These are phyloP conservation scores for Syrmaticus mikado DNA, from an alignment of 2,113 vertebrate species.

Conservation along the genomic window DNA sequence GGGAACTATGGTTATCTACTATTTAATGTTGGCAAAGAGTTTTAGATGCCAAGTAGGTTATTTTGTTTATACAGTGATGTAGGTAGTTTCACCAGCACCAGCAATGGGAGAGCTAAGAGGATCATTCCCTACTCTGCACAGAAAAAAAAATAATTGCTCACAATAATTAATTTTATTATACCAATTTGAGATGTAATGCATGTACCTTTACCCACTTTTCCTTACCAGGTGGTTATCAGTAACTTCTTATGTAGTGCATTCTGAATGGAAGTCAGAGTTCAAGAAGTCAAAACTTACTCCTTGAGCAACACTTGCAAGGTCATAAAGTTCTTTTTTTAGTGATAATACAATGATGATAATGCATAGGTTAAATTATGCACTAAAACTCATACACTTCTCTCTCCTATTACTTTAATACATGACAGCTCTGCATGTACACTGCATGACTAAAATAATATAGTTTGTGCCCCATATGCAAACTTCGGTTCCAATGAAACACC, in stretches of 20 bases:
- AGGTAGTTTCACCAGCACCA: not conserved
- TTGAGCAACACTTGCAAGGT: not conserved
- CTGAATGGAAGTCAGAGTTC: conserved; percentile 5
- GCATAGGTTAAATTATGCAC: not conserved
- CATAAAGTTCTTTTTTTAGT: not conserved
- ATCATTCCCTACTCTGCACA: not conserved
- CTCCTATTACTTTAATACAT: not conserved
- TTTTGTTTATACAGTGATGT: conserved; percentile 8
- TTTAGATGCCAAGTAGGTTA: not conserved
- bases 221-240: not conserved
- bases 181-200: not conserved
- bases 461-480: not conserved
- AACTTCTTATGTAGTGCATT: not conserved
- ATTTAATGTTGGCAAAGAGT: not conserved
- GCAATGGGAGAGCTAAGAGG: not conserved
- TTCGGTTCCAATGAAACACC: not conserved
- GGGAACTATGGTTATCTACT: not conserved
- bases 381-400: not conserved
- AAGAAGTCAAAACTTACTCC: not conserved
- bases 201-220: not conserved
- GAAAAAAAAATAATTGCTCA: not conserved
- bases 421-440: not conserved
- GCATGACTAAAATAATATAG: not conserved
- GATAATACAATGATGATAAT: not conserved
- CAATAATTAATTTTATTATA: not conserved